These are phyloP conservation scores for Phalloptychus januarius DNA, from an alignment of 2,797 vertebrate genomes.

Conservation along the genomic window DNA sequence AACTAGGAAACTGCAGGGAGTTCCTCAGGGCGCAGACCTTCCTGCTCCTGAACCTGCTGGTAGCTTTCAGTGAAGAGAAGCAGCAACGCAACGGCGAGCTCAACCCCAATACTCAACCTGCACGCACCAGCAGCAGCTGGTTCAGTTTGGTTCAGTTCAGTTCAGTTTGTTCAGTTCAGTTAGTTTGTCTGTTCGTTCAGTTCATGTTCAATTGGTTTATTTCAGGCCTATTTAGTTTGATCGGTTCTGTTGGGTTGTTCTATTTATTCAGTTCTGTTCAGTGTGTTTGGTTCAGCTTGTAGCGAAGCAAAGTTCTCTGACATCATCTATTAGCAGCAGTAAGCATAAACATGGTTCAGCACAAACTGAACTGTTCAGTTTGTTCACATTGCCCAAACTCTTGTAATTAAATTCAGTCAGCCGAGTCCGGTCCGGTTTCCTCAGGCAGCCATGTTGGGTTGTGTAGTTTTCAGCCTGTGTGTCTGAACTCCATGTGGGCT, in stretches of 20 bases:
- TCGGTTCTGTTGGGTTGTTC: too few species aligned
- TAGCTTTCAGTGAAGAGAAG: background rate
- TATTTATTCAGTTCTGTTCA: too few species aligned
- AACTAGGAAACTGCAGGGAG: too few species aligned
- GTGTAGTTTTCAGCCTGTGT: slow-evolving; percentile 20
- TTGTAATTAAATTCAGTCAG: background rate
- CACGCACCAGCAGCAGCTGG: background rate
- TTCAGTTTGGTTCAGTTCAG: too few species aligned
- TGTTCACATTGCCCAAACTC: background rate
- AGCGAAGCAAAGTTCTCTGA: too few species aligned
- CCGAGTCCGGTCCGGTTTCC: background rate
- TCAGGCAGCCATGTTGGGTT: slow-evolving; percentile 12
- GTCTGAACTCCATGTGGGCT: background rate
- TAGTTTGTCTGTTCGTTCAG: too few species aligned
- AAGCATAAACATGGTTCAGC: too few species aligned
- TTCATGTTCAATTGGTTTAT: too few species aligned
- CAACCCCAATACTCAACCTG: background rate
- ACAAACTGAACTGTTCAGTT: background rate
- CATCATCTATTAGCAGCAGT: too few species aligned
- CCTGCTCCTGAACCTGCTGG: background rate
- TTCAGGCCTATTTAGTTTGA: too few species aligned
- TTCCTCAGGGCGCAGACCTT: background rate
- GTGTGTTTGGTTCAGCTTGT: too few species aligned
- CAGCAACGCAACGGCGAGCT: background rate
- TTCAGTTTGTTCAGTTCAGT: too few species aligned